Evolutionary conservation across 2,113 vertebrate genomes (phyloP).

Genomic region (Chlorodrepanis virens): DNA sequence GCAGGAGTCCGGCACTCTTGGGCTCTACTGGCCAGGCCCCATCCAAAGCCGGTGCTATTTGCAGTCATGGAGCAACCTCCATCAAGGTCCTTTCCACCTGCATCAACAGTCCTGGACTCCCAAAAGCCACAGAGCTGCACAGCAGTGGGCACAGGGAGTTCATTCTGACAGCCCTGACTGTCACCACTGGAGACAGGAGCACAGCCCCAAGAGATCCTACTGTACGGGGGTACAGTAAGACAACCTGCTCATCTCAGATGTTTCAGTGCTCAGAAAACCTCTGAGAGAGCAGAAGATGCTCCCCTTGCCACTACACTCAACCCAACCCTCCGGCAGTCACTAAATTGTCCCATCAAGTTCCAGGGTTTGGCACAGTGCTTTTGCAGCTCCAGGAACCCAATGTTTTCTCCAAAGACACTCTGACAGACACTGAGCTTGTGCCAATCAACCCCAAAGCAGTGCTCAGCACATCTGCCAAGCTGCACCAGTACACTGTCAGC

Average conservation of each 20-base stretch:
- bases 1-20: not conserved
- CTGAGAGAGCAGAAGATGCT: not conserved
- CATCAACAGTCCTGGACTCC: not conserved
- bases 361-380: not conserved
- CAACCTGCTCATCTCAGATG: not conserved
- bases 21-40: not conserved
- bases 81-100: no score
- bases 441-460: not conserved
- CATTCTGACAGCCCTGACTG: not conserved
- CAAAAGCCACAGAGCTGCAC: not conserved
- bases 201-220: accelerated
- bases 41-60: not conserved
- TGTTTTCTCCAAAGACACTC: not conserved
- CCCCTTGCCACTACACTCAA: not conserved
- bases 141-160: not conserved
- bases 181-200: not conserved
- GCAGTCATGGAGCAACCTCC: not conserved
- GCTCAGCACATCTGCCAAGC: not conserved
- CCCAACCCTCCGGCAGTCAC: not conserved
- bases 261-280: not conserved
- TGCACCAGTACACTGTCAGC: accelerated
- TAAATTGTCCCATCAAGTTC: not conserved
- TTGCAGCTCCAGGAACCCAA: not conserved
- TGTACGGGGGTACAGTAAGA: not conserved
- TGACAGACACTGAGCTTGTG: not conserved